These are phyloP conservation scores for Entomobrya proxima DNA, from an alignment of 2,888 invertebrate genomes.

Conservation along the genomic window DNA sequence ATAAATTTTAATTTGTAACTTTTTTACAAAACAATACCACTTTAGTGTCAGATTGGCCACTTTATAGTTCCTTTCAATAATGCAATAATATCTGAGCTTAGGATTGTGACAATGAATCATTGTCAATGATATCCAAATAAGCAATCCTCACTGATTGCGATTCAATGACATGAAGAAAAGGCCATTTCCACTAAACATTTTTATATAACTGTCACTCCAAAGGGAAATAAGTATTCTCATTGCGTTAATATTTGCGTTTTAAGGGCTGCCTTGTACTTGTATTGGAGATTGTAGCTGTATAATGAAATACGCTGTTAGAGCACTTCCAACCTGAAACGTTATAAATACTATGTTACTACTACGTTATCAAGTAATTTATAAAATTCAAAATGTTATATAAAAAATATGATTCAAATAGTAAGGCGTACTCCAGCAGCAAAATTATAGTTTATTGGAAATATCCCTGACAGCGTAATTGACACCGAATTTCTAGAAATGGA, in stretches of 20 bases:
- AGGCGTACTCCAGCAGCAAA: background rate
- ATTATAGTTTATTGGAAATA: conserved; percentile 40
- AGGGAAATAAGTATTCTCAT: background rate
- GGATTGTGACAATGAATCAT: too few relatives aligned
- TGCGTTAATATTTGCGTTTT: background rate
- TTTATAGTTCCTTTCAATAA: too few relatives aligned
- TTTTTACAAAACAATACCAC: too few relatives aligned
- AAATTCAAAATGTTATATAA: background rate
- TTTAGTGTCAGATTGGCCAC: too few relatives aligned
- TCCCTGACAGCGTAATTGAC: conserved; percentile 22
- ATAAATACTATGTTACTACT: too few relatives aligned
- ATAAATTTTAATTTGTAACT: too few relatives aligned
- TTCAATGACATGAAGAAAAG: too few relatives aligned
- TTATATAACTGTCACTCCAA: too few relatives aligned
- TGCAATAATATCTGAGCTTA: too few relatives aligned
- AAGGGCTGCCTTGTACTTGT: background rate
- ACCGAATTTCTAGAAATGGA: conserved; percentile 27
- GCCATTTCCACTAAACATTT: too few relatives aligned
- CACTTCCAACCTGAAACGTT: background rate
- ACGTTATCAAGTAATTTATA: background rate
- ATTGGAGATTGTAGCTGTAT: background rate
- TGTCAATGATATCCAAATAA: too few relatives aligned
- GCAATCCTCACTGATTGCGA: too few relatives aligned
- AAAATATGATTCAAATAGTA: background rate
- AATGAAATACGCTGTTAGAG: background rate